phyloP scores from a whole-genome alignment of 2,797 vertebrate species.

The Huso huso region DNA sequence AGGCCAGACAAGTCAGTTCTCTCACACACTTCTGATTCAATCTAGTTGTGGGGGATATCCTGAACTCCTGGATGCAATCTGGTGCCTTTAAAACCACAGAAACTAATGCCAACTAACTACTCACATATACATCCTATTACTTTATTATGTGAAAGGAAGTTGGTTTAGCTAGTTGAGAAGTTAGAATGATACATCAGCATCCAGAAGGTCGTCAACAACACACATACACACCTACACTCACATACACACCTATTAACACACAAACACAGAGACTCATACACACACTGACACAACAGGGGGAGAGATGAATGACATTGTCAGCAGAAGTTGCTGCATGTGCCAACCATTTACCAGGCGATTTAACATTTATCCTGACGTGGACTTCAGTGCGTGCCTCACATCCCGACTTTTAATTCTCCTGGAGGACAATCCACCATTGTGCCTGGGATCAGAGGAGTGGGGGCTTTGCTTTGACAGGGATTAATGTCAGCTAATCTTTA shows the following conservation, averaged over 20 bases:
- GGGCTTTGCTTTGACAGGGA: conserved; percentile 9
- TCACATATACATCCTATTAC: no score
- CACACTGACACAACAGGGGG: conserved; percentile 36
- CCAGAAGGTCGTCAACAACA: neutral
- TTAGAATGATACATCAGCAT: no score
- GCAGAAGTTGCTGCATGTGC: conserved; percentile 31
- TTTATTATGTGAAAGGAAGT: no score
- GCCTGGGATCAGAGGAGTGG: conserved; percentile 1
- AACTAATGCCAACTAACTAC: no score
- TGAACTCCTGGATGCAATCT: no score
- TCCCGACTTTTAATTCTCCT: conserved; percentile 4
- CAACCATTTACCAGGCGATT: conserved; percentile 55
- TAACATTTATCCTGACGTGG: conserved; percentile 56
- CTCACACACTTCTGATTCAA: no score
- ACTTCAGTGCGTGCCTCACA: conserved; percentile 30
- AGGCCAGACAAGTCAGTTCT: no score
- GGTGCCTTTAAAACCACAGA: no score
- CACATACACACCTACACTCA: conserved; percentile 18
- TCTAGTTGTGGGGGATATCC: no score
- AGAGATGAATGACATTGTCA: conserved; percentile 61
- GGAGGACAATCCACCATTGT: conserved; percentile 4
- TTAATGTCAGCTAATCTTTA: conserved; percentile 12
- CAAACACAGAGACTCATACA: conserved; percentile 6
- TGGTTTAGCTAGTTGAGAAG: no score
- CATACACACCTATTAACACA: conserved; percentile 11